These are phyloP conservation scores for Poecilobothrus nobilitatus DNA, from an alignment of 2,888 invertebrate species.

Conservation along the genomic window DNA sequence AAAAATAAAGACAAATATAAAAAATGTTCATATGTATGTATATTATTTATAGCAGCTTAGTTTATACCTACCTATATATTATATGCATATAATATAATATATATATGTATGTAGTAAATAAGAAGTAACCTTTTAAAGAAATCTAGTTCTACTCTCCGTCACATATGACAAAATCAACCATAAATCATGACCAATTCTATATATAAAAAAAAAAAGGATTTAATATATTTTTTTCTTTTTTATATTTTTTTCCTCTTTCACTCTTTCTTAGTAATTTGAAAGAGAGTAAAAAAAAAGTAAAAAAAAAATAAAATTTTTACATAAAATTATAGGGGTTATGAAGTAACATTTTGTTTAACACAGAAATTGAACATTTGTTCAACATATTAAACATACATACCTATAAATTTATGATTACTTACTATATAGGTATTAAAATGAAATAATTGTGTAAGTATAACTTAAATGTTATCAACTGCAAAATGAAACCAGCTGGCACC, in stretches of 20 bases:
- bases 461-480: neutral
- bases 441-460: neutral
- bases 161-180: neutral
- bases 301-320: neutral
- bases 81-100: too few species aligned
- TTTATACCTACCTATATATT: too few species aligned
- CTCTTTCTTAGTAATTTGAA: too few species aligned
- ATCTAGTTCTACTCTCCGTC: neutral
- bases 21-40: neutral
- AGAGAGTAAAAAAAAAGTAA: too few species aligned
- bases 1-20: too few species aligned
- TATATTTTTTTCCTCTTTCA: neutral
- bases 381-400: neutral
- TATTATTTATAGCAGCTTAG: too few species aligned
- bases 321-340: neutral
- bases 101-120: neutral
- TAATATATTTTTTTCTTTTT: neutral
- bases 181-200: neutral
- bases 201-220: neutral
- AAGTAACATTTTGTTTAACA: neutral
- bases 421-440: neutral
- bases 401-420: neutral
- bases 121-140: neutral
- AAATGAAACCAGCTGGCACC: neutral
- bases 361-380: too few species aligned